Evolutionary conservation across 30 jellyfish, hydroid and myxozoan genomes (phyloP), one percentile per base, ranked within the genome.

Genomic region (Pelagia noctiluca): DNA sequence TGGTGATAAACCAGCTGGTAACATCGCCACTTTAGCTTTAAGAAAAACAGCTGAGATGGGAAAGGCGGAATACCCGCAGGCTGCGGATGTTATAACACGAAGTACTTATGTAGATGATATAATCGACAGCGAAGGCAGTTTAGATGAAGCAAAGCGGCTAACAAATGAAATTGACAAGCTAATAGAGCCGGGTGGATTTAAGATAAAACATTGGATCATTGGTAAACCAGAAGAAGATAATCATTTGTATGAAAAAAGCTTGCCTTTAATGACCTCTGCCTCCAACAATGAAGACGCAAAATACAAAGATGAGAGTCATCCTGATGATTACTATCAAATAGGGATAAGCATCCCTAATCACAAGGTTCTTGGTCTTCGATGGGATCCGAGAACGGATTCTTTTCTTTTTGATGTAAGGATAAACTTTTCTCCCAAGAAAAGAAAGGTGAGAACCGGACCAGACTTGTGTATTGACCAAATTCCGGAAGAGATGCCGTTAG

Each of bases 41-140:
- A 3, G 81, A 24, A 46, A 64, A 50, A 64, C 87, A 22, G 89
- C 90, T 24, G 52, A 63, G 31, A 46, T 16, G 75, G 16, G 33
- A 22, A 30, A 65, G 32, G 23, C 38, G 63, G 47, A 80, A 25
- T 61, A 61, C 46, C 49, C 90, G 35, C 76, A 21, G 28, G 90
- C 88, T 10, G 33, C 78, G 3, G 19, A 80, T 4, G 23, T 26
- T 63, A 64, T 61, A 5, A 26, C 21, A n/a, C 10, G 23, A 7
- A 80, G 36, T 26, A 61, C 72, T 19, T 80, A 80, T 46, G 26
- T 80, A 76, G 90, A 80, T 42, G 90, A 80, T n/a, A 80, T 80
- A 19, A 5, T 25, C 4, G 89, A 62, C 48, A 30, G 38, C n/a
- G 88, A 8, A 12, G 30, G 7, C 7, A 50, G 28, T 66, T 21